phyloP scores from a whole-genome alignment of 2,113 vertebrate genomes.

The Chionomys nivalis region DNA sequence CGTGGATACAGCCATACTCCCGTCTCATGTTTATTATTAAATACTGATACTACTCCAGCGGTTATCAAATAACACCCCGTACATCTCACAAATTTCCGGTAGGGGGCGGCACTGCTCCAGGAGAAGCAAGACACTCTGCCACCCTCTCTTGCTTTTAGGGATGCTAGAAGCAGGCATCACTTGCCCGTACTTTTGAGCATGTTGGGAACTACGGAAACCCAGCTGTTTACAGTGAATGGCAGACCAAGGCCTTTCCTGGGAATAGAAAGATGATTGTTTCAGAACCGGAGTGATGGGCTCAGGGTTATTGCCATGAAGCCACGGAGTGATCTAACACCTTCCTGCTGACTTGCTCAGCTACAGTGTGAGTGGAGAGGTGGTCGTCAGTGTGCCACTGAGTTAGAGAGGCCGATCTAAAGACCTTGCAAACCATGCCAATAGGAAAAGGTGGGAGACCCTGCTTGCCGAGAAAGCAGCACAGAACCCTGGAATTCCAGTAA shows the following conservation, averaged over 20 bases:
- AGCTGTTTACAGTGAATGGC: neutral
- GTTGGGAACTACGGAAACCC: neutral
- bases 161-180: neutral
- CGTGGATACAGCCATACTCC: fast-evolving
- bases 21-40: neutral
- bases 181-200: neutral
- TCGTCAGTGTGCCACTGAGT: neutral
- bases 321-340: neutral
- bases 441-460: neutral
- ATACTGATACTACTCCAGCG: neutral
- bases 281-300: neutral
- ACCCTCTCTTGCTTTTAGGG: neutral
- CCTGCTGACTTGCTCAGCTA: neutral
- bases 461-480: neutral
- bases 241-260: neutral
- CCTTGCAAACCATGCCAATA: neutral
- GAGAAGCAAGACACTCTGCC: neutral
- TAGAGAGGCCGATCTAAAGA: neutral
- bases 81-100: neutral
- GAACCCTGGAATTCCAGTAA: neutral
- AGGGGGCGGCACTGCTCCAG: neutral
- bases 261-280: neutral
- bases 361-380: neutral
- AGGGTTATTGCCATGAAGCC: neutral
- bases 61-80: neutral